Conservation (phyloP, 37 sponge, comb jelly and placozoan genomes). For the Beroe forskalii region DNA sequence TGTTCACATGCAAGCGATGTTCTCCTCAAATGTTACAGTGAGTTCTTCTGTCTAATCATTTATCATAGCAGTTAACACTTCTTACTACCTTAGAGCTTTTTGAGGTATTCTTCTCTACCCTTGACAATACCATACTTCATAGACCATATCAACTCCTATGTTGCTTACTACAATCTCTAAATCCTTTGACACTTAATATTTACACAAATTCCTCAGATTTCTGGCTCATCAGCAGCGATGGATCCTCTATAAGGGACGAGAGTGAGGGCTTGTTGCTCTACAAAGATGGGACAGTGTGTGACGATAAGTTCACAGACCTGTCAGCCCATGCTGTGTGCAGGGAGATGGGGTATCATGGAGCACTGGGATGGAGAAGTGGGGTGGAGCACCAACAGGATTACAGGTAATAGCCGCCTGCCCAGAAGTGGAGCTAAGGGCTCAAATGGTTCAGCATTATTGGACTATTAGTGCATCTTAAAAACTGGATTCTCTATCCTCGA, state of each 20-base stretch:
- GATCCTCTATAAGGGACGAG: background rate
- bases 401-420: too few relatives aligned
- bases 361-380: background rate
- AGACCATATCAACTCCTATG: too few relatives aligned
- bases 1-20: background rate
- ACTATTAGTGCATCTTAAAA: too few relatives aligned
- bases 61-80: background rate
- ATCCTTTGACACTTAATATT: too few relatives aligned
- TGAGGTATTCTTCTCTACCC: too few relatives aligned
- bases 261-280: background rate
- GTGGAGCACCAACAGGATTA: background rate
- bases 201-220: too few relatives aligned
- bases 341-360: constrained; percentile 13
- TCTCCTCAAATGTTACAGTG: background rate
- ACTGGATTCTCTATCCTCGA: too few relatives aligned
- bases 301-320: background rate
- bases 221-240: background rate
- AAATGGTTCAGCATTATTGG: too few relatives aligned
- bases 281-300: constrained; percentile 27
- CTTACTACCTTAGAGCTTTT: background rate
- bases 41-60: background rate
- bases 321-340: background rate
- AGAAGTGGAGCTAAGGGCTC: too few relatives aligned
- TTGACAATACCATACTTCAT: background rate
- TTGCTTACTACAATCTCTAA: too few relatives aligned